These are phyloP conservation scores for Hecatera dysodea DNA, from an alignment of 2,888 invertebrate species.

Conservation along the genomic window DNA sequence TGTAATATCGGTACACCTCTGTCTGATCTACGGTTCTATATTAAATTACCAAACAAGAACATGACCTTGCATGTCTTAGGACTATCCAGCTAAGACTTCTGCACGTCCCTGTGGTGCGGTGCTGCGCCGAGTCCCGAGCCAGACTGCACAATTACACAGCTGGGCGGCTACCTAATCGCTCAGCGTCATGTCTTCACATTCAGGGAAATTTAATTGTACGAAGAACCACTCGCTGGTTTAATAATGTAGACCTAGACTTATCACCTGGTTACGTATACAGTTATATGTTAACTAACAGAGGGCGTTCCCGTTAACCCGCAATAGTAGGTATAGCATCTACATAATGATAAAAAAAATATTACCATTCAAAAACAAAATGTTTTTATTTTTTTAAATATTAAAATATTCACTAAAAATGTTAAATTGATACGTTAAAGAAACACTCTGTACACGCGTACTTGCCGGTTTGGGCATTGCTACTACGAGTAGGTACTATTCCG, in stretches of 20 bases:
- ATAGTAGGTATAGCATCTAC: too few relatives aligned
- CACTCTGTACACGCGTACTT: too few relatives aligned
- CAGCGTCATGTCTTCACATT: slow-evolving; percentile 49
- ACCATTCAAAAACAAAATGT: too few relatives aligned
- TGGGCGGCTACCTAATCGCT: slow-evolving; percentile 58
- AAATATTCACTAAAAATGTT: too few relatives aligned
- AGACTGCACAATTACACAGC: slow-evolving; percentile 63
- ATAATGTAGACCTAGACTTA: not conserved
- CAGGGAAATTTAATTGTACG: slow-evolving; percentile 43
- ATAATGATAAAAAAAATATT: too few relatives aligned
- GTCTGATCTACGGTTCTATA: not conserved
- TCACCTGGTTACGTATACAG: not conserved
- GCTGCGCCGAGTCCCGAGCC: slow-evolving; percentile 9
- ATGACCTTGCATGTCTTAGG: too few relatives aligned
- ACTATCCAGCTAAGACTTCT: slow-evolving; percentile 5
- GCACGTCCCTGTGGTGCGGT: not conserved
- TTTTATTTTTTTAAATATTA: too few relatives aligned
- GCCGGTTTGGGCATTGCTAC: too few relatives aligned
- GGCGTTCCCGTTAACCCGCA: too few relatives aligned
- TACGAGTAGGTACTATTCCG: too few relatives aligned
- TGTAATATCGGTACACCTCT: not conserved
- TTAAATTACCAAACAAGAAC: not conserved
- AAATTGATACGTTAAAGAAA: too few relatives aligned
- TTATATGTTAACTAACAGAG: too few relatives aligned
- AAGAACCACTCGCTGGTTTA: slow-evolving; percentile 65